Evolutionary conservation across 2,113 vertebrate genomes (phyloP).

Genomic region (Perca flavescens): DNA sequence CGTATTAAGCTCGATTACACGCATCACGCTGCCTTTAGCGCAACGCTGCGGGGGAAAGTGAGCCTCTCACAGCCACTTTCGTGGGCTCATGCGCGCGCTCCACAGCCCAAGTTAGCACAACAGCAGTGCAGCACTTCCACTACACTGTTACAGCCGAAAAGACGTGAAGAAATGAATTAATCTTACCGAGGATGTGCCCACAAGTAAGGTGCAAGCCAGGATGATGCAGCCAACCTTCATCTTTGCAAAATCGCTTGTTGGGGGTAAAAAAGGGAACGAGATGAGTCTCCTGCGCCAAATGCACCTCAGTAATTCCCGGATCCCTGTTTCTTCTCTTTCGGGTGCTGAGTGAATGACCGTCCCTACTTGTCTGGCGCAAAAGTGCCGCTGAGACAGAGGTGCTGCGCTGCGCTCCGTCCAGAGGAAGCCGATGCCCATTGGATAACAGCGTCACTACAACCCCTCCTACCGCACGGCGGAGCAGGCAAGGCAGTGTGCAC

Average conservation of each 20-base stretch:
- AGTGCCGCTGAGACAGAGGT: slow-evolving; percentile 84
- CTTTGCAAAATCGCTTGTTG: slow-evolving; percentile 68
- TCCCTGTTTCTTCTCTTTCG: slow-evolving; percentile 46
- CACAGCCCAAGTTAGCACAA: slow-evolving; percentile 42
- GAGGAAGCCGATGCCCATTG: slow-evolving; percentile 75
- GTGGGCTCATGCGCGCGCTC: slow-evolving; percentile 38
- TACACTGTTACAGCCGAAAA: slow-evolving; percentile 20
- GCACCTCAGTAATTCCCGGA: slow-evolving; percentile 76
- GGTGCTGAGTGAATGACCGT: slow-evolving; percentile 67
- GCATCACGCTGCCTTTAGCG: slow-evolving; percentile 49
- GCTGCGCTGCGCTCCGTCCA: slow-evolving; percentile 82
- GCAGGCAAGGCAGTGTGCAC: slow-evolving; percentile 30
- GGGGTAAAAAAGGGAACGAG: neutral
- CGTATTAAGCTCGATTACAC: slow-evolving; percentile 30
- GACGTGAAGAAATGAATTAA: slow-evolving; percentile 56
- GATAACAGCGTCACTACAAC: slow-evolving; percentile 80
- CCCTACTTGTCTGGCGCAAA: slow-evolving; percentile 81
- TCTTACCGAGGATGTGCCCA: slow-evolving; percentile 85
- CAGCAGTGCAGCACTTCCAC: slow-evolving; percentile 75
- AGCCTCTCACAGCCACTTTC: slow-evolving; percentile 53
- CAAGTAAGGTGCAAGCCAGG: slow-evolving; percentile 81
- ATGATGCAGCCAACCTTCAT: slow-evolving; percentile 80
- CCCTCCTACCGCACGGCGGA: slow-evolving; percentile 77
- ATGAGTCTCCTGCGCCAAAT: slow-evolving; percentile 49
- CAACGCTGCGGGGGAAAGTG: slow-evolving; percentile 63